Base-by-base conservation (phyloP, 2,113 vertebrate genomes). In the Oostethus manadensis region DNA sequence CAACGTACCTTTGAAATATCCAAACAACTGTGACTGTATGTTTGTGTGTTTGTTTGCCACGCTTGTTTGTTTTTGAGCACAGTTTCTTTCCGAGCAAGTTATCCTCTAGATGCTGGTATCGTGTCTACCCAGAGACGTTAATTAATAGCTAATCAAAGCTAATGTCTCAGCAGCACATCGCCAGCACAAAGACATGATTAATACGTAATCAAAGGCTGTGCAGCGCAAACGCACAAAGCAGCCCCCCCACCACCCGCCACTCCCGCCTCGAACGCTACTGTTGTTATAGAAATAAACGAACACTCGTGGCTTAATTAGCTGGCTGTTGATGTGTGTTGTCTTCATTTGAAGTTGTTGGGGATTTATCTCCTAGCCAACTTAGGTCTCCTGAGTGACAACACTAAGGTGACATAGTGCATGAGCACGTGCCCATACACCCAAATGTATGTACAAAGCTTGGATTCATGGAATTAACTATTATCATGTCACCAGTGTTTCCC, bases 101-200 rank as follows among this genome's bases (percentile, higher is more conserved):
- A 87, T 87, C 82, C 89, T 88, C 86, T 66, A 84, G 87, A 88
- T 84, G 82, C 78, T 56, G 51, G 76, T 81, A 81, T 74, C 78
- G 73, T 70, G 84, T 85, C 86, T 85, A 87, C 82, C 82, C 79
- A 84, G 88, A 89, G 84, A 90, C 83, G 59, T 84, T 88, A 89
- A 91, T 91, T 90, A 91, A 91, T 90, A 90, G 87, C 86, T 91
- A 88, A 91, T 91, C 89, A 91, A 91, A 91, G 89, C 84, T 85
- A 88, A 89, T 86, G 80, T 87, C 88, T 89, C 86, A 78, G 80
- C 78, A 83, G 82, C 87, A 86, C 87, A 84, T 86, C 69, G 70
- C 80, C 81, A 85, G 72, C 86, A 88, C 85, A 88, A 87, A 88
- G 85, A 84, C 74, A 70, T 89, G 86, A 89, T 91, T 89, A 91